Conservation (phyloP, 2,888 invertebrate genomes). For the Hanleya hanleyi region DNA sequence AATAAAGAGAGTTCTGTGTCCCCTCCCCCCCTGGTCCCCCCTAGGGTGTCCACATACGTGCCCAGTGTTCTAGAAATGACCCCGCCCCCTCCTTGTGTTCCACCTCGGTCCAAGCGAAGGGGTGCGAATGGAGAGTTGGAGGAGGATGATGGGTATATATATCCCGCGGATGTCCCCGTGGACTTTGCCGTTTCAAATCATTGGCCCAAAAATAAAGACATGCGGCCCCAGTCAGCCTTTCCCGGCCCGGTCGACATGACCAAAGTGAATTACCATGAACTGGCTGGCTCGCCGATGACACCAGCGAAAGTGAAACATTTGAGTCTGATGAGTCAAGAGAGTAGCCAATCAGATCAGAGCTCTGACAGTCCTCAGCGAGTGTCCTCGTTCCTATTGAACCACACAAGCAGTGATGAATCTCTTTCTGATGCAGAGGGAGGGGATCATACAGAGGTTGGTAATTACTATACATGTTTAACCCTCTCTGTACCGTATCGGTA, state of each 20-base stretch:
- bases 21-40: background rate
- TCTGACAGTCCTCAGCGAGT: background rate
- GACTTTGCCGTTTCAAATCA: background rate
- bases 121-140: background rate
- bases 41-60: background rate
- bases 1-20: background rate
- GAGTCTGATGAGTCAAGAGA: background rate
- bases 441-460: too few species aligned
- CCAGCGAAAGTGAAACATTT: background rate
- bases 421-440: background rate
- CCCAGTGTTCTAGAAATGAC: background rate
- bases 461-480: too few species aligned
- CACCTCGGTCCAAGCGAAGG: background rate
- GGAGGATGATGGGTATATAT: background rate
- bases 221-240: background rate
- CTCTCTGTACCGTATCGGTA: too few species aligned
- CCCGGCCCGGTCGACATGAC: background rate
- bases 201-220: background rate
- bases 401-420: background rate
- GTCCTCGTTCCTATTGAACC: background rate
- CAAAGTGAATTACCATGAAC: background rate
- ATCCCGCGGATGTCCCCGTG: background rate
- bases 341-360: conserved; percentile 4
- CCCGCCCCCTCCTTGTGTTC: background rate
- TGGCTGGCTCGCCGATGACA: background rate